Percentiles rank a stretch among this genome's conserved stretches.
phyloP scores from a whole-genome alignment of 2,113 vertebrate species.

The Caranx melampygus region DNA sequence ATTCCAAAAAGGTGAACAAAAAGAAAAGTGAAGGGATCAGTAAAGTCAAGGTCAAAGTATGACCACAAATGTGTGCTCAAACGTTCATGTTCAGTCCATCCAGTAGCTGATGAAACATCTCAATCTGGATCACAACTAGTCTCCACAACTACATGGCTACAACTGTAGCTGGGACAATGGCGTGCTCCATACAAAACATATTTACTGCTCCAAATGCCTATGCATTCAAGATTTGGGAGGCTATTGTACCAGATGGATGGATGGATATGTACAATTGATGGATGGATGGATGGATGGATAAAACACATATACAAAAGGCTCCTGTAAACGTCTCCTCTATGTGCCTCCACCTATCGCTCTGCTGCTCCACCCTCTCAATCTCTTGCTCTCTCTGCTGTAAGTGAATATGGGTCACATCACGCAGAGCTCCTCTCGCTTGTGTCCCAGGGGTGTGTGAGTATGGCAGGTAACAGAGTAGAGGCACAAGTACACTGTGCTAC shows the following conservation, averaged over 20 bases:
- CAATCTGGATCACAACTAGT: neutral
- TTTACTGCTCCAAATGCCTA: too few species aligned
- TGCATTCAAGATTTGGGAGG: too few species aligned
- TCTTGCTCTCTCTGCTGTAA: constrained; percentile 31
- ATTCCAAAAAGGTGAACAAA: neutral
- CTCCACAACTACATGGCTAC: neutral
- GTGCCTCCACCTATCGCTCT: constrained; percentile 31
- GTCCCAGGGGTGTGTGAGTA: constrained; percentile 48
- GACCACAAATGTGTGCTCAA: neutral
- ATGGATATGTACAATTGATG: neutral
- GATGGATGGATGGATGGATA: neutral
- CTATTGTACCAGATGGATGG: neutral
- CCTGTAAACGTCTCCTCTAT: neutral
- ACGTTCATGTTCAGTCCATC: neutral
- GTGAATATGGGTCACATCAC: constrained; percentile 71
- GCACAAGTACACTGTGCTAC: constrained; percentile 28
- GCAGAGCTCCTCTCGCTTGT: constrained; percentile 26
- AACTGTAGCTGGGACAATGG: neutral
- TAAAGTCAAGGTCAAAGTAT: neutral
- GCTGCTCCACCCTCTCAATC: constrained; percentile 47
- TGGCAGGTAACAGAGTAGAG: constrained; percentile 56
- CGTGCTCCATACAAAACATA: neutral
- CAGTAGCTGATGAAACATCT: neutral
- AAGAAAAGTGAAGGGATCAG: neutral
- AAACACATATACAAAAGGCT: neutral